phyloP scores from a whole-genome alignment of 2,888 invertebrate species.

The Cotesia congregata region DNA sequence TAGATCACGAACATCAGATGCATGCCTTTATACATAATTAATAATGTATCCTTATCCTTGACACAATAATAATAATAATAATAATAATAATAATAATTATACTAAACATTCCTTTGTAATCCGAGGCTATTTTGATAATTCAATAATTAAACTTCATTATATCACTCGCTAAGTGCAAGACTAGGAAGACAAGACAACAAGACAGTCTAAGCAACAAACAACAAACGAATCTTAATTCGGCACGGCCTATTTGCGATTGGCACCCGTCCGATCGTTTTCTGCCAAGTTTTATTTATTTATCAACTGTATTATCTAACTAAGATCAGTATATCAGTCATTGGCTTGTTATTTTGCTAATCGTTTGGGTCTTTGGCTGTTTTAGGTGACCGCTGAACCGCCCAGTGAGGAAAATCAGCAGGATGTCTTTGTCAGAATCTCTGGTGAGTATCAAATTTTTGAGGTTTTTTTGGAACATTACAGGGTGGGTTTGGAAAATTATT shows the following conservation, averaged over 20 bases:
- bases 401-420: conserved; percentile 61
- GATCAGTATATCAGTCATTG: no score
- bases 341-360: no score
- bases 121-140: no score
- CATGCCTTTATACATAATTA: not conserved
- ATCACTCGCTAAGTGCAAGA: no score
- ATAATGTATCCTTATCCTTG: not conserved
- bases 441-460: conserved; percentile 55
- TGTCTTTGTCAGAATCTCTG: conserved; percentile 63
- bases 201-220: not conserved
- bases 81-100: not conserved
- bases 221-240: conserved; percentile 51
- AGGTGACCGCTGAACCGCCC: conserved; percentile 54
- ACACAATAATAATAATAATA: not conserved
- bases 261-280: conserved; percentile 53
- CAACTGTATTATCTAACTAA: no score
- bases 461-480: not conserved
- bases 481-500: no score
- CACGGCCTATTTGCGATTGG: conserved; percentile 57
- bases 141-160: no score
- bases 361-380: no score
- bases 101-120: no score
- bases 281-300: conserved; percentile 37
- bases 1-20: not conserved
- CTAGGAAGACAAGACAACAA: not conserved